Base-by-base conservation (phyloP, 2,888 invertebrate genomes). In the Hybos culiciformis region DNA sequence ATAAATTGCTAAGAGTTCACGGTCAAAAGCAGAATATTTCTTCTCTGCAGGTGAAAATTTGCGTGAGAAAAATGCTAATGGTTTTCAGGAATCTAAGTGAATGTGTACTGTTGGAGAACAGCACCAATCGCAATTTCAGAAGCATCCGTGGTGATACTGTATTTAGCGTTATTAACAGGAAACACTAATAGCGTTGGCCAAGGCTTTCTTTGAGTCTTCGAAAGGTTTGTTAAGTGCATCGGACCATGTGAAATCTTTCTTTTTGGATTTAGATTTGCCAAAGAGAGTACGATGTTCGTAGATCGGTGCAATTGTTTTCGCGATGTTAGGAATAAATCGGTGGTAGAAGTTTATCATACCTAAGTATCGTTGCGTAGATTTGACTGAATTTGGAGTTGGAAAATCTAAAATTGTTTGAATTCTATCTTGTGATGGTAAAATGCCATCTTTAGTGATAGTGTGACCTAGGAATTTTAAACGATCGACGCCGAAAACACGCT, bases 391-490 rank as follows among this genome's bases (percentile, higher is more conserved):
- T n/a, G 41, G 41, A 15, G 26, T 21, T 7, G 34, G 34, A 24
- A 34, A 41, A 24, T 9, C 18, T 24, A 9, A 12, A 8, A 41
- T 41, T 8, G 17, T 24, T 36, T 18, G 6, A 18, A 41, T 18
- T 34, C 23, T 12, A 15, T 34, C 36, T 24, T 34, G 12, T 5
- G 34, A 33, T 19, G 41, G 41, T 14, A 18, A 11, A 18, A 34
- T 34, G 15, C 41, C 41, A 8, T 21, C 17, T 24, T n/a, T 8
- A 5, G 34, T 21, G 36, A 36, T 36, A n/a, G 9, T 9, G 26
- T 44, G 37, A n/a, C 44, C 21, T n/a, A 41, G 37, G 24, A 44
- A 44, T 8, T 41, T 31, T 5, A 45, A 9, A 17, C 37, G 21
- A 29, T 4, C 17, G 3, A 34, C 34, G 34, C 44, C 44, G 26